Evolutionary conservation across 2,797 vertebrate species (phyloP), one percentile per base, ranked within the genome.

Genomic region (Microcaecilia unicolor): DNA sequence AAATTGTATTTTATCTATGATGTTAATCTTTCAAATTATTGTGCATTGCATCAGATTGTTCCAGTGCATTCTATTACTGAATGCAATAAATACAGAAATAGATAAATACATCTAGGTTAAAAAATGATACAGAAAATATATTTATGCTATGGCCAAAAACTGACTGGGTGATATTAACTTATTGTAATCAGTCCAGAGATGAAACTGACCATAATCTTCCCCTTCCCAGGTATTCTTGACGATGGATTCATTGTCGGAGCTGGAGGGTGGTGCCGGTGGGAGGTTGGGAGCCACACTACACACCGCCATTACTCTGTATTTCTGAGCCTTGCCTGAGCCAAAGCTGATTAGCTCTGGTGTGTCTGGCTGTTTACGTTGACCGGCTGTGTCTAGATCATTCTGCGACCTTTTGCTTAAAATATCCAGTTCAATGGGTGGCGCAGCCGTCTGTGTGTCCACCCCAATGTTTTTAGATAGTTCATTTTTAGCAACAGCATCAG

Each of bases 231-330:
- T 84, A 66, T 70, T 86, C 73, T 98, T 97, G 61, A 84, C 59
- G 63, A 91, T 74, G 21, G 93, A 84, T 55, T 90, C 89, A 0
- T 86, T 92, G 66, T 93, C 92, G 0, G 87, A 86, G 61, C 69
- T 84, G 49, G 90, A 88, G 0, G 84, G 84, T 0, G 75, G 70
- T 0, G 59, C 51, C 0, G 78, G 64, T 0, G 94, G 96, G 13
- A 97, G 78, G 59, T 97, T 89, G n/a, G 95, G 96, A 6, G 94
- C 93, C 43, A 99, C 96, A 0, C 93, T 97, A 78, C 96, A 99
- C 49, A 99, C 87, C 1, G 88, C 86, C 1, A 91, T 84, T 6
- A 89, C 81, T 18, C 86, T 82, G 2, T 71, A 67, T 63, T 82
- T 85, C 1, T 72, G 77, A 16, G 58, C 27, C 0, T 79, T 74